Percentiles rank a stretch among this genome's conserved stretches.
phyloP scores from a whole-genome alignment of 2,113 vertebrate species.

The Dipodomys merriami region DNA sequence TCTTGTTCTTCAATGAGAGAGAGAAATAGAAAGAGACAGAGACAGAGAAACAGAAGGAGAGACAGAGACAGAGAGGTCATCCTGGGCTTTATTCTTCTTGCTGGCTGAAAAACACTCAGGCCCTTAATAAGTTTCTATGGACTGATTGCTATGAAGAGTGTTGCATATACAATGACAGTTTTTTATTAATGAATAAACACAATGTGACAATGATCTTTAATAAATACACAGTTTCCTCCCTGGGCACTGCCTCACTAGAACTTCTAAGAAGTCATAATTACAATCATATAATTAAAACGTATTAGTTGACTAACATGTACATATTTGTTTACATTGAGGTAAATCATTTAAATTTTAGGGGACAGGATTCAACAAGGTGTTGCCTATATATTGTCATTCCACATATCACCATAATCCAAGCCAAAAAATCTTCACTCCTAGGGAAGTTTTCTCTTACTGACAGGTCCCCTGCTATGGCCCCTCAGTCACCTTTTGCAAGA shows the following conservation, averaged over 20 bases:
- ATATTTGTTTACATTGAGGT: not conserved
- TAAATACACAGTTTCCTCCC: not conserved
- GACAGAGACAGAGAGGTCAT: not conserved
- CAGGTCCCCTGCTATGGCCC: no score
- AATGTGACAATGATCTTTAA: not conserved
- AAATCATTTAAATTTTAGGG: not conserved
- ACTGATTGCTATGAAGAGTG: not conserved
- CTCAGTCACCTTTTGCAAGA: not conserved
- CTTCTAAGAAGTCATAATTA: not conserved
- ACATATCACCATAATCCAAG: not conserved
- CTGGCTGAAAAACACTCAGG: not conserved
- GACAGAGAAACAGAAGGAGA: no score
- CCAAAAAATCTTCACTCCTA: not conserved
- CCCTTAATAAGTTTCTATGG: not conserved
- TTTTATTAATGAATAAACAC: not conserved
- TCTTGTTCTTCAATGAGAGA: no score
- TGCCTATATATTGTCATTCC: not conserved
- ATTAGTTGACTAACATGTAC: no score
- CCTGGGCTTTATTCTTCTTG: not conserved
- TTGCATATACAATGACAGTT: not conserved
- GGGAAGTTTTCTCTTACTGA: not conserved
- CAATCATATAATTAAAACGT: not conserved
- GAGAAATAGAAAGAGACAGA: no score
- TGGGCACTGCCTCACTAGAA: not conserved
- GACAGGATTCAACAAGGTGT: not conserved